Evolutionary conservation across 2,888 invertebrate genomes (phyloP), one percentile per base, ranked within the genome.

Genomic region (Pocota personata): DNA sequence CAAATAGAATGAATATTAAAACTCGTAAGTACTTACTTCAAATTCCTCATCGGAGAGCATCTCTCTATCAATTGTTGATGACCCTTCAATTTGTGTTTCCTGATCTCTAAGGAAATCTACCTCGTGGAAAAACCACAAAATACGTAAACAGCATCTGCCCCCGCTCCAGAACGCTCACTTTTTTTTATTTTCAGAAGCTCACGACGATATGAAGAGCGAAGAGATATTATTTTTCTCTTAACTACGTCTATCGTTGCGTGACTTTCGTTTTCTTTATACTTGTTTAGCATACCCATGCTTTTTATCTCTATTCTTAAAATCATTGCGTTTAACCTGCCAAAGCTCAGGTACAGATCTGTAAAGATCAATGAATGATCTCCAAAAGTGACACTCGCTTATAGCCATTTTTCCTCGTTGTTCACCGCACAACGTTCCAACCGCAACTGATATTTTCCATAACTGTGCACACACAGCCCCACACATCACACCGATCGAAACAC

Each of bases 51-150:
- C 35, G 16, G 12, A 35, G 16, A 57, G 35, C 5, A 32, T 32
- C 5, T 6, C 32, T 32, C 2, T 3, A 12, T 57, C 57, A 32
- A 57, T 35, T 5, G 32, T 35, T 19, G 57, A 57, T 57, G 57
- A 35, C n/a, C 60, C 60, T 37, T 60, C 43, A 7, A 43, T 43
- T 40, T 60, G 60, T 24, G 24, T 43, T 43, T 60, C 60, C 24
- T 60, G 40, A 27, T 60, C 14, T 21, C 12, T 58, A 1, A 32
- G n/a, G 12, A 32, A 55, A 7, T 27, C 14, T n/a, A 55, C 7
- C 8, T 30, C n/a, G 2, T 55, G n/a, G n/a, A 55, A 55, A 14
- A 30, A 32, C 55, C 55, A 55, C 14, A 27, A 55, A 6, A 30
- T 7, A 55, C 55, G 30, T 55, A 27, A n/a, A 8, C 43, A 43